A percentile compares a stretch with the other conserved stretches of the same genome.
These are phyloP conservation scores for Hippopotamus amphibius DNA, from an alignment of 2,113 vertebrate species.

Conservation along the genomic window DNA sequence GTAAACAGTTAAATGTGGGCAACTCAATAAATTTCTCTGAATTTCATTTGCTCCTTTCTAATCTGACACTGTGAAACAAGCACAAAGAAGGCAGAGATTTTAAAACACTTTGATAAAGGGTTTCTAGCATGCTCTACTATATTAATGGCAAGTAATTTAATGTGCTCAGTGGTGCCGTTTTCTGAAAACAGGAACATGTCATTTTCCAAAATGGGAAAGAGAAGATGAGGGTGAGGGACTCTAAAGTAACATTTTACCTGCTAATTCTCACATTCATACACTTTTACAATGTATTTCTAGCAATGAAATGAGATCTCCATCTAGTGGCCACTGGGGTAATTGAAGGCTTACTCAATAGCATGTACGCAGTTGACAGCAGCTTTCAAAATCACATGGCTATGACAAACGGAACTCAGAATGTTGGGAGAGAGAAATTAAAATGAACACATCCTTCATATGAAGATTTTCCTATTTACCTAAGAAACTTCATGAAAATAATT, in stretches of 20 bases:
- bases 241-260: background rate
- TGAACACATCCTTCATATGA: background rate
- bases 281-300: background rate
- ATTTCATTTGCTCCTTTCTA: background rate
- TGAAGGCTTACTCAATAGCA: background rate
- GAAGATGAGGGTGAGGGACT: background rate
- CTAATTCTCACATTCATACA: background rate
- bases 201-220: background rate
- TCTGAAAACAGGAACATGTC: background rate
- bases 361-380: background rate
- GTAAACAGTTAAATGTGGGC: background rate
- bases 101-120: background rate
- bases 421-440: background rate
- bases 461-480: background rate
- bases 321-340: constrained; percentile 3
- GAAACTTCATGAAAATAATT: constrained; percentile 35
- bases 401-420: background rate
- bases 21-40: constrained; percentile 28
- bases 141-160: constrained; percentile 9
- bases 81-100: background rate
- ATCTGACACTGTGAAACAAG: background rate
- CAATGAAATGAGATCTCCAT: background rate
- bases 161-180: background rate
- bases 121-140: background rate
- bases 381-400: background rate